Evolutionary conservation across 2,888 invertebrate species (phyloP).

Genomic region (Yponomeuta plumbellus): DNA sequence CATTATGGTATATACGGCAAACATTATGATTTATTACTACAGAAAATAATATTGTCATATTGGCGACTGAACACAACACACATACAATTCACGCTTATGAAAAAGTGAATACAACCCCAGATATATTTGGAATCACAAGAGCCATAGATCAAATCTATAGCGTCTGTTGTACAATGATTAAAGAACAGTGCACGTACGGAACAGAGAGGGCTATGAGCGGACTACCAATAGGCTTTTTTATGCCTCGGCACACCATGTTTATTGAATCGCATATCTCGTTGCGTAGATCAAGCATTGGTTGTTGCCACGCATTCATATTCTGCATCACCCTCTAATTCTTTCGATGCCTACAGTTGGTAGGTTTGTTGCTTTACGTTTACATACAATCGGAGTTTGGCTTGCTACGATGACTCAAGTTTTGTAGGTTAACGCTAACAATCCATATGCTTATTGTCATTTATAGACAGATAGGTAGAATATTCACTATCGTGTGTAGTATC

Average conservation of each 20-base stretch:
- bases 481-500: too few relatives aligned
- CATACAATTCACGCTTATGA: neutral
- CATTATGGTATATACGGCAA: too few relatives aligned
- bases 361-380: conserved; percentile 7
- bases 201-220: conserved; percentile 41
- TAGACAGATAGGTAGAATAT: too few relatives aligned
- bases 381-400: conserved; percentile 6
- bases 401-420: neutral
- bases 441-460: neutral
- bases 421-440: neutral
- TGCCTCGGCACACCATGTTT: conserved; percentile 59
- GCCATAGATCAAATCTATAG: conserved; percentile 30
- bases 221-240: conserved; percentile 60
- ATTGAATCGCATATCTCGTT: conserved; percentile 65
- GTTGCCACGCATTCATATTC: conserved; percentile 23
- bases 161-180: conserved; percentile 47
- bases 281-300: conserved; percentile 50
- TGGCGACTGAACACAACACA: too few relatives aligned
- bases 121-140: neutral
- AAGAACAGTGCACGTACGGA: conserved; percentile 50
- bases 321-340: conserved; percentile 10
- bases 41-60: too few relatives aligned
- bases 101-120: neutral
- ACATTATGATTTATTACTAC: too few relatives aligned
- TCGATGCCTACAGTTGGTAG: neutral